A percentile compares a stretch with the other conserved stretches of the same genome.
These are phyloP conservation scores for Scyliorhinus canicula DNA, from an alignment of 2,797 vertebrate species.

Conservation along the genomic window DNA sequence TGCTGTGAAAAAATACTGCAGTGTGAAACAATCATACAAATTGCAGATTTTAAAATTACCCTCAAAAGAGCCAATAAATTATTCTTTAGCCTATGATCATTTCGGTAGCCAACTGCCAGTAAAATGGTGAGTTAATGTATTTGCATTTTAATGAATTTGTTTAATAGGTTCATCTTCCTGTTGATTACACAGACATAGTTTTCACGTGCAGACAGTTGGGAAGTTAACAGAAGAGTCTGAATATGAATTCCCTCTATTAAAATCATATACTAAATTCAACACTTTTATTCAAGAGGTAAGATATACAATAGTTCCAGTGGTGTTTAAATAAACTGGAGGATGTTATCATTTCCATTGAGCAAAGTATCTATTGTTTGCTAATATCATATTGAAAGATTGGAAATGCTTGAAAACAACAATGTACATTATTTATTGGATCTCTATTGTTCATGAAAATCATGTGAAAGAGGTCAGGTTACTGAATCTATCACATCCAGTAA, in stretches of 20 bases:
- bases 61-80: neutral
- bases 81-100: neutral
- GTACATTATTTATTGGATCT: neutral
- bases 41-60: neutral
- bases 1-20: neutral
- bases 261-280: neutral
- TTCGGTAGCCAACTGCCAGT: neutral
- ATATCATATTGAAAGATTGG: neutral
- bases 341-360: neutral
- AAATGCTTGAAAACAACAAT: neutral
- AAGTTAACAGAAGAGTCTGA: neutral
- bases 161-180: neutral
- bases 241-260: neutral
- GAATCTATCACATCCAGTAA: neutral
- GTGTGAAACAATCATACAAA: neutral
- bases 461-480: neutral
- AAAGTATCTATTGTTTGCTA: too few relatives aligned
- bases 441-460: neutral
- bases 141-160: neutral
- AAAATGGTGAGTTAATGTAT: neutral
- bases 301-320: neutral
- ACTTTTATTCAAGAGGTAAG: neutral
- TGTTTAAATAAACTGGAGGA: neutral
- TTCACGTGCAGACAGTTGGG: neutral
- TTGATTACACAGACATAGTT: neutral